Evolutionary conservation across 2,888 invertebrate species (phyloP).

Genomic region (Pocota personata): DNA sequence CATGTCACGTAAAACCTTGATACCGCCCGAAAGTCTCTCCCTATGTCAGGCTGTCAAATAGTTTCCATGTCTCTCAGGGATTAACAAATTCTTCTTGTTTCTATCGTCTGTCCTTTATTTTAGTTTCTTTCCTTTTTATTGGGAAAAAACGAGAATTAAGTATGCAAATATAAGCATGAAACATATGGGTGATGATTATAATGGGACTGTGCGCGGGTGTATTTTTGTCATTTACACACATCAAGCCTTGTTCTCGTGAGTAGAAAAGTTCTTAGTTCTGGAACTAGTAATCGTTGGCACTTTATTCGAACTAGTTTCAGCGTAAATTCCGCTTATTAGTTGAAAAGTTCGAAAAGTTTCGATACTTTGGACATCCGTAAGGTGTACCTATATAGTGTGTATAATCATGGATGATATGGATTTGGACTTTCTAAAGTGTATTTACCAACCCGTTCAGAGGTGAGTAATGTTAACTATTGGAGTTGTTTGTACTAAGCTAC

Average conservation of each 20-base stretch:
- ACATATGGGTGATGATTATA: slow-evolving; percentile 57
- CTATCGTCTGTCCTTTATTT: background rate
- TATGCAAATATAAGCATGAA: slow-evolving; percentile 50
- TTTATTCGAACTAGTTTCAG: slow-evolving; percentile 57
- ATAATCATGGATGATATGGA: slow-evolving; percentile 67
- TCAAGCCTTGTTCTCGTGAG: slow-evolving; percentile 15
- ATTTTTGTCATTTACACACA: slow-evolving; percentile 51
- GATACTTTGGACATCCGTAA: background rate
- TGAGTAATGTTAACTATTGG: background rate
- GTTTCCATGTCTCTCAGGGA: slow-evolving; percentile 61
- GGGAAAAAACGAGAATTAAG: slow-evolving; percentile 3
- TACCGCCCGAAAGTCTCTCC: slow-evolving; percentile 3
- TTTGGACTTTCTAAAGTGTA: slow-evolving; percentile 73
- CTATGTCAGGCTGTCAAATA: slow-evolving; percentile 50
- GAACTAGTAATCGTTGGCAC: slow-evolving; percentile 58
- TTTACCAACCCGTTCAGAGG: slow-evolving; percentile 60
- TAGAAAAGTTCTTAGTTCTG: slow-evolving; percentile 49
- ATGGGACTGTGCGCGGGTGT: slow-evolving; percentile 44
- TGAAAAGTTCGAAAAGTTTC: slow-evolving; percentile 40
- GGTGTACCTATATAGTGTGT: background rate
- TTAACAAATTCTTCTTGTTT: slow-evolving; percentile 46
- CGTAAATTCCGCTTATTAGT: slow-evolving; percentile 19
- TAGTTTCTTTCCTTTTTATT: background rate
- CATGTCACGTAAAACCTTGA: slow-evolving; percentile 57
- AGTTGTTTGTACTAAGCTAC: background rate